These are phyloP conservation scores for Volucella zonaria DNA, from an alignment of 2,888 invertebrate genomes.

Conservation along the genomic window DNA sequence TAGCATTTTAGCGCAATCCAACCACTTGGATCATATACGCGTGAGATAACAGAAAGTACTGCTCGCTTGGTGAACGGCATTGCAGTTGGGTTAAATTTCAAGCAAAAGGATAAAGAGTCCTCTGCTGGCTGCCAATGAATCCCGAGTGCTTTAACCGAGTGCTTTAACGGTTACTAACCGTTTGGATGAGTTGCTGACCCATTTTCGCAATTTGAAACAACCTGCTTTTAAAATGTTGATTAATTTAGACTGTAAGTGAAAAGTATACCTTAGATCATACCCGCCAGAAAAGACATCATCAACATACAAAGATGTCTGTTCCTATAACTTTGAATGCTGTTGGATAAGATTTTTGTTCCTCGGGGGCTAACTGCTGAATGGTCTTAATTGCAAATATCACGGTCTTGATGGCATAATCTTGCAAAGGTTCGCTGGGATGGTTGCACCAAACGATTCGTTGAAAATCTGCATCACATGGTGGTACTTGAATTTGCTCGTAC, in stretches of 20 bases:
- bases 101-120: neutral
- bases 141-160: neutral
- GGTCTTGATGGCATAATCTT: too few relatives aligned
- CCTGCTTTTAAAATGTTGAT: neutral
- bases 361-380: too few relatives aligned
- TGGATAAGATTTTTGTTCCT: too few relatives aligned
- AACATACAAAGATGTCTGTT: neutral
- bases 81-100: neutral
- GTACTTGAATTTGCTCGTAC: too few relatives aligned
- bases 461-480: too few relatives aligned
- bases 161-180: neutral
- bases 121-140: neutral
- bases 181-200: neutral
- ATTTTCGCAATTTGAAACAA: conserved; percentile 13
- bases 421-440: too few relatives aligned
- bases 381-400: too few relatives aligned
- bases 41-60: neutral
- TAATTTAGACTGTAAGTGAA: neutral
- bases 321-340: neutral
- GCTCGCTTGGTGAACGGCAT: neutral
- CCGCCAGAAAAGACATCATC: too few relatives aligned
- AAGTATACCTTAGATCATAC: too few relatives aligned
- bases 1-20: neutral
- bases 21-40: neutral
- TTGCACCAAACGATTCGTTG: too few relatives aligned